Evolutionary conservation across 2,113 vertebrate genomes (phyloP), one percentile per base, ranked within the genome.

Genomic region (Gavialis gangeticus): DNA sequence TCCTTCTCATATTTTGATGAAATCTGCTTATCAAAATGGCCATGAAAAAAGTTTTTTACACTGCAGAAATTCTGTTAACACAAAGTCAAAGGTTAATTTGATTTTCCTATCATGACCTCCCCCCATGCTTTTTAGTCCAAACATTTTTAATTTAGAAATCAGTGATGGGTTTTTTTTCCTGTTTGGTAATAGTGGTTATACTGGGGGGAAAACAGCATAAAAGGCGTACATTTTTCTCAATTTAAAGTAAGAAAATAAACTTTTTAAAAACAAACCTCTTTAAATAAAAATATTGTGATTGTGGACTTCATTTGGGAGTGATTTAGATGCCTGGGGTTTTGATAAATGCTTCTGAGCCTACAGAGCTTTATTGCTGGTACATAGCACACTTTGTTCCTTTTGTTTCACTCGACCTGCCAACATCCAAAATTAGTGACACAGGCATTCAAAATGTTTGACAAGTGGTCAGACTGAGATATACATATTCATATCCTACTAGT

Each of bases 381-480:
- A 88, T 85, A 75, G 92, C 86, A 94, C 67, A 84, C 82, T 93
- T 91, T 87, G 93, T 94, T 90, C 87, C 88, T 95, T 96, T 96
- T 95, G 94, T 97, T 96, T 92, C 75, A 28, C 73, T 84, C 27
- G 80, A 90, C 89, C 93, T 85, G 94, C 87, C 95, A 93, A 76
- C 95, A 88, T 89, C 89, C 95, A 92, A 92, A 96, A 95, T 96
- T 91, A 87, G 92, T 69, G 95, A 91, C 96, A 87, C 1, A 12
- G 92, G 71, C 84, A 84, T 97, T 94, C 92, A 79, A 91, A 79
- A 88, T 58, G 89, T 73, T 91, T 93, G 97, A 97, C 96, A 96
- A 96, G 88, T 27, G 80, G 84, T 94, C 94, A 84, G 89, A 24
- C 60, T 9, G 81, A 12, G 78, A 93, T 89, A 75, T 91, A 90